Evolutionary conservation across 1,140 invertebrate genomes (phyloP).

Genomic region (Drosophila pseudoananassae): DNA sequence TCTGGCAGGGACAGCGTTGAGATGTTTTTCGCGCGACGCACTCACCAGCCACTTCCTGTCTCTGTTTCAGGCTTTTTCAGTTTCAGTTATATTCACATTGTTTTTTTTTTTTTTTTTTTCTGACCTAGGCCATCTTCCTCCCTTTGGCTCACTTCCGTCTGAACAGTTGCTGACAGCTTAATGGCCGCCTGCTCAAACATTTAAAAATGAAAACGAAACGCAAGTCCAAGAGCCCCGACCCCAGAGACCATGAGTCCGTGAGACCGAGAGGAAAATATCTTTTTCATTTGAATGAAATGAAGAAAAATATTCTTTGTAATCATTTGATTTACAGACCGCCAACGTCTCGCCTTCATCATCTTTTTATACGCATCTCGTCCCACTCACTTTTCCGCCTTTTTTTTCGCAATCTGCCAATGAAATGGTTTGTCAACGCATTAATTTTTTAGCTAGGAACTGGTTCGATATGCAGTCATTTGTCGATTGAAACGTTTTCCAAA

Average conservation of each 20-base stretch:
- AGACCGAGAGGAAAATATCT: slow-evolving; percentile 28
- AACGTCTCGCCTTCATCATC: slow-evolving; percentile 30
- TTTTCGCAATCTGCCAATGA: slow-evolving; percentile 65
- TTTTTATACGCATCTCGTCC: slow-evolving; percentile 8
- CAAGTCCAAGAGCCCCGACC: slow-evolving; percentile 7
- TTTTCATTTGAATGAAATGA: slow-evolving; percentile 38
- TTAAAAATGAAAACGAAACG: slow-evolving; percentile 45
- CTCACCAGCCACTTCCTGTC: slow-evolving; percentile 53
- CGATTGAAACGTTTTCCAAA: slow-evolving; percentile 49
- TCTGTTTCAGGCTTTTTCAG: slow-evolving; percentile 7
- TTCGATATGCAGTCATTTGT: slow-evolving; percentile 35
- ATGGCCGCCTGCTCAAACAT: slow-evolving; percentile 60
- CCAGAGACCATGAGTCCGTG: neutral
- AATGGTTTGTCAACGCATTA: slow-evolving; percentile 73
- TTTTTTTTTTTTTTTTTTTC: slow-evolving; percentile 21
- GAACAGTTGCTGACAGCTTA: slow-evolving; percentile 67
- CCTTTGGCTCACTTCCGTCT: slow-evolving; percentile 49
- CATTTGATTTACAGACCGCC: slow-evolving; percentile 62
- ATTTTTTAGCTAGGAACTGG: slow-evolving; percentile 48
- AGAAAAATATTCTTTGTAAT: slow-evolving; percentile 59
- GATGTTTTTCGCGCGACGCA: slow-evolving; percentile 62
- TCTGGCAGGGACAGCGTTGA: slow-evolving; percentile 22
- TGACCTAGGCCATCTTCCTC: slow-evolving; percentile 35
- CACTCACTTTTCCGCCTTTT: slow-evolving; percentile 2
- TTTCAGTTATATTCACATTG: neutral